Evolutionary conservation across 2,888 invertebrate species (phyloP).

Genomic region (Trisateles emortualis): DNA sequence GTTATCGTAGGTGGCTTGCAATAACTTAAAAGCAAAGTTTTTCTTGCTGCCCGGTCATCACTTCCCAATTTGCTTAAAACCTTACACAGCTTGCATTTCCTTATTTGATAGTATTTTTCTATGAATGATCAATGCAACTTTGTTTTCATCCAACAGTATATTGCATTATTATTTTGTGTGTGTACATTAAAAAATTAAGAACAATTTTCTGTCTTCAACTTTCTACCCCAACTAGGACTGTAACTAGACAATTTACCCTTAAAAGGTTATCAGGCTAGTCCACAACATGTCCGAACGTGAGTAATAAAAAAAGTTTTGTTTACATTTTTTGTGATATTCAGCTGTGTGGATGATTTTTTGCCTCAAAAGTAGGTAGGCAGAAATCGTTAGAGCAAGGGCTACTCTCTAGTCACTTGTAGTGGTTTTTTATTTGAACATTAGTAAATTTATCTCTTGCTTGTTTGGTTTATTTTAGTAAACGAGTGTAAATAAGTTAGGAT

Average conservation of each 20-base stretch:
- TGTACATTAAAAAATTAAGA: too few relatives aligned
- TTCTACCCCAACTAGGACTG: not conserved
- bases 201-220: too few relatives aligned
- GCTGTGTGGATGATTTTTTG: constrained; percentile 60
- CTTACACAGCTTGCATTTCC: too few relatives aligned
- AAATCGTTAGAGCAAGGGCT: constrained; percentile 30
- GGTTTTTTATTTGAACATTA: constrained; percentile 31
- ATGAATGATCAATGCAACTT: too few relatives aligned
- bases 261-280: constrained; percentile 50
- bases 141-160: too few relatives aligned
- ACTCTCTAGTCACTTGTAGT: constrained; percentile 23
- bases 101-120: too few relatives aligned
- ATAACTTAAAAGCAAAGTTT: too few relatives aligned
- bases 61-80: too few relatives aligned
- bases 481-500: constrained; percentile 13
- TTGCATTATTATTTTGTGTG: too few relatives aligned
- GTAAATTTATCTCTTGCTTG: constrained; percentile 32
- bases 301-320: constrained; percentile 62
- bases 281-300: constrained; percentile 57
- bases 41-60: too few relatives aligned
- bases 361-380: constrained; percentile 46
- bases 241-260: constrained; percentile 39
- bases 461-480: constrained; percentile 21
- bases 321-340: constrained; percentile 64
- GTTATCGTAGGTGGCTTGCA: too few relatives aligned